Evolutionary conservation across 2,113 vertebrate species (phyloP).

Genomic region (Mastomys coucha): DNA sequence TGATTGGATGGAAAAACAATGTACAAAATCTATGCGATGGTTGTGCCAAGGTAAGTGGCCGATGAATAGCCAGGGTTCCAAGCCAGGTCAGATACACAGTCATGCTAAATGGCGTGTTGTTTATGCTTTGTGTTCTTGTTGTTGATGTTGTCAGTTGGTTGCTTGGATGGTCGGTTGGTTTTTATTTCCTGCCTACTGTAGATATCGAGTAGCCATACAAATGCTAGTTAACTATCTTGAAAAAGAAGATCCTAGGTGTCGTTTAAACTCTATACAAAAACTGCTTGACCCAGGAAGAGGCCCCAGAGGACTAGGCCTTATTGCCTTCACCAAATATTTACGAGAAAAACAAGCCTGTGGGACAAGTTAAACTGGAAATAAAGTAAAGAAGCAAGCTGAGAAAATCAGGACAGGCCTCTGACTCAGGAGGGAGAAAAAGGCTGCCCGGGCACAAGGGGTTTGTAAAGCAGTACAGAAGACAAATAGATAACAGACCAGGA

Average conservation of each 20-base stretch:
- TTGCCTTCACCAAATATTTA: background rate
- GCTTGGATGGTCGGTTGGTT: background rate
- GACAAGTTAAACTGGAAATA: background rate
- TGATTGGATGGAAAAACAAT: background rate
- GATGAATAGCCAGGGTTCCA: background rate
- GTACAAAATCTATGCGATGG: background rate
- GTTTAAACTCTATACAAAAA: conserved; percentile 22
- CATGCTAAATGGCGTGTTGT: background rate
- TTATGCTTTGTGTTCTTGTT: background rate
- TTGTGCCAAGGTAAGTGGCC: background rate
- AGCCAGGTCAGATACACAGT: background rate
- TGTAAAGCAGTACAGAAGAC: background rate
- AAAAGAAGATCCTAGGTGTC: background rate
- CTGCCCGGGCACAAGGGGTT: rapidly evolving
- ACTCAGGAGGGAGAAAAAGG: background rate
- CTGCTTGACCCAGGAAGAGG: background rate
- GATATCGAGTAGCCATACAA: background rate
- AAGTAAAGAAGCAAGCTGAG: background rate
- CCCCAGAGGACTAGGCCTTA: background rate
- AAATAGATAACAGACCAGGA: background rate
- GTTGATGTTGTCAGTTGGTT: background rate
- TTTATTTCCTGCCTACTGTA: background rate
- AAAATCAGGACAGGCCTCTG: background rate
- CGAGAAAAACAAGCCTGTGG: background rate
- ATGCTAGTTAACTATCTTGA: background rate